Base-by-base conservation (phyloP, 2,888 invertebrate species). In the Caenorhabditis uteleia region DNA sequence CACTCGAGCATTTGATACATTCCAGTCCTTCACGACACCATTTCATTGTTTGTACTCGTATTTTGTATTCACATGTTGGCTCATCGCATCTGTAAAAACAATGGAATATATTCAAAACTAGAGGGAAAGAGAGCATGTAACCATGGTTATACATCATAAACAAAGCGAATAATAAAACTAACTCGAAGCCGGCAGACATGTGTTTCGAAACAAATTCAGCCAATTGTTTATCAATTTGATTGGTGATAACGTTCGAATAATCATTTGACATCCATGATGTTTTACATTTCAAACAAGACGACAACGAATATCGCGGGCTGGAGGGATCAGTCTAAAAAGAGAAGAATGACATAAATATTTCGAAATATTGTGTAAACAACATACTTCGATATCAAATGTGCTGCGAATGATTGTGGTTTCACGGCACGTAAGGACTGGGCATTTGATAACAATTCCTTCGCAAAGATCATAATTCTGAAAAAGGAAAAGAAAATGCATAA, bases 1-100 rank as follows among this genome's bases (percentile, higher is more conserved):
- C 77, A 18, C 54, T 58, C 8, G 68, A 48, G 48, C 79, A 79
- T 47, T 70, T 65, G 8, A 69, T 59, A 46, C 79, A 79, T 29
- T 74, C 70, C 21, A 67, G 44, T 12, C 78, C 78, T 38, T 77
- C 70, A 10, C 61, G 55, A 48, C 50, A 61, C 61, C 65, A 70
- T 36, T 64, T 58, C 50, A 69, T 50, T 14, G 58, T 49, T 27
- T 67, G 69, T 1, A 61, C 45, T 8, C 43, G 31, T 2, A 60
- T 68, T 33, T 62, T 54, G 51, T 60, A 68, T 34, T 57, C 61
- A 44, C 78, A 78, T 10, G 68, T 66, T 14, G 66, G 59, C 25
- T 78, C 78, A 42, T 78, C 78, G 44, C 78, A 78, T 49, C 69
- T 69, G 16, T 21, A 43, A n/a, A 47, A 21, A 26, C 16, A 12